Conservation (phyloP, 2,797 vertebrate genomes). For the Myotis findleyi region DNA sequence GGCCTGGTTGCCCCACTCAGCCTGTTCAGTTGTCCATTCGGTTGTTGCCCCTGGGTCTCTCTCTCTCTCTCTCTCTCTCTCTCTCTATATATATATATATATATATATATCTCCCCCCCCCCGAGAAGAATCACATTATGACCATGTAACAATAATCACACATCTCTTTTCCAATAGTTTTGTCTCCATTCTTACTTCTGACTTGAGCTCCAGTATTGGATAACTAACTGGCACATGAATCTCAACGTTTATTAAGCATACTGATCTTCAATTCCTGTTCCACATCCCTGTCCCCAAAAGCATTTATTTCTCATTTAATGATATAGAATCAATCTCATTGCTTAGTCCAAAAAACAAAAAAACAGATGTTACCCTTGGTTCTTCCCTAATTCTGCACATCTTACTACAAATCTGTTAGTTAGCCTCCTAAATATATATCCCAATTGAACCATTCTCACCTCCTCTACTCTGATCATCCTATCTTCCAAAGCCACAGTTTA, state of each 20-base stretch:
- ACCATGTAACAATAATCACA: background rate
- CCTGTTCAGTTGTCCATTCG: too few relatives aligned
- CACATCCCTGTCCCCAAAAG: background rate
- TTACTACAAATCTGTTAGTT: background rate
- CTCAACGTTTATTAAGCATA: background rate
- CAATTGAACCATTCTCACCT: background rate
- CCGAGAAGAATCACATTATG: background rate
- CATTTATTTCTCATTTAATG: background rate
- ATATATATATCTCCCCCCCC: too few relatives aligned
- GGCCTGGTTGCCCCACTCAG: too few relatives aligned
- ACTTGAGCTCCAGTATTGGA: background rate
- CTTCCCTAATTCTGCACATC: background rate
- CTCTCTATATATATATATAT: too few relatives aligned
- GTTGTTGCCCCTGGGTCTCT: too few relatives aligned
- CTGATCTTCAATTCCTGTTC: background rate
- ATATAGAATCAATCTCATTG: background rate
- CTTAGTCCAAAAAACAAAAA: background rate
- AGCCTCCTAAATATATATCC: background rate
- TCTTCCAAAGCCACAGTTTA: background rate
- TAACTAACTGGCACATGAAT: background rate
- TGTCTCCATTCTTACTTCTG: background rate
- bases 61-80: too few relatives aligned
- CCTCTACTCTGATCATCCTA: background rate
- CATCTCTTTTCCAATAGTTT: background rate
- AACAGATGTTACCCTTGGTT: background rate